A percentile compares a stretch with the other conserved stretches of the same genome.
These are phyloP conservation scores for Zaprionus vittiger DNA, from an alignment of 1,140 invertebrate genomes.

Conservation along the genomic window DNA sequence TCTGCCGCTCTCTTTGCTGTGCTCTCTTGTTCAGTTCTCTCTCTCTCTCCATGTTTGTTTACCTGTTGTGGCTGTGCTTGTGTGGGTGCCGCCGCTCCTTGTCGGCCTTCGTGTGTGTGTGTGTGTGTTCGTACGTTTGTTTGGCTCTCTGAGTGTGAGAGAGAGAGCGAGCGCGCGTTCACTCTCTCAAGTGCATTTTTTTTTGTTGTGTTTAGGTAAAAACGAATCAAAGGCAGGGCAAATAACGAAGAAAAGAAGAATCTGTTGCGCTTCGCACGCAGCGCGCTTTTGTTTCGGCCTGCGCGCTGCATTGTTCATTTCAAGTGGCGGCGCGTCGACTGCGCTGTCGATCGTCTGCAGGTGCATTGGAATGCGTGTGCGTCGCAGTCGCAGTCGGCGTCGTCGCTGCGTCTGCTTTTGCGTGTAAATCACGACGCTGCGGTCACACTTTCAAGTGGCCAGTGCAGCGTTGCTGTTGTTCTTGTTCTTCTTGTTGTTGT, in stretches of 20 bases:
- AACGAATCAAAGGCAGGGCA: slow-evolving; percentile 78
- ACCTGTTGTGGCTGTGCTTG: slow-evolving; percentile 60
- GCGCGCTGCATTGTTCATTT: slow-evolving; percentile 70
- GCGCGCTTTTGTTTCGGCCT: slow-evolving; percentile 51
- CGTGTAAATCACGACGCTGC: slow-evolving; percentile 78
- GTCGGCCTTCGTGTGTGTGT: slow-evolving; percentile 18
- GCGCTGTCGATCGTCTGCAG: slow-evolving; percentile 55
- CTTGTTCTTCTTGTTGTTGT: slow-evolving; percentile 18
- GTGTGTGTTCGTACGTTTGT: slow-evolving; percentile 23
- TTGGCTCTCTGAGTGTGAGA: slow-evolving; percentile 29
- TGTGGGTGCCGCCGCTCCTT: slow-evolving; percentile 42
- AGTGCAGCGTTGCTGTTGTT: slow-evolving; percentile 39
- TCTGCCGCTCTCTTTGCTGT: slow-evolving; percentile 16
- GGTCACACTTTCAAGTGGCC: slow-evolving; percentile 81
- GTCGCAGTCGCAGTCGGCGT: slow-evolving; percentile 29
- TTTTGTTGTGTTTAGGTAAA: slow-evolving; percentile 69
- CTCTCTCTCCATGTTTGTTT: slow-evolving; percentile 70
- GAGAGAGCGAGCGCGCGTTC: slow-evolving; percentile 34
- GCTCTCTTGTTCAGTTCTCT: slow-evolving; percentile 16
- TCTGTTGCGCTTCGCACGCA: slow-evolving; percentile 76
- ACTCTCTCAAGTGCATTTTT: slow-evolving; percentile 79
- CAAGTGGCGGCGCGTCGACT: slow-evolving; percentile 66
- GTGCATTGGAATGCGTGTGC: slow-evolving; percentile 76
- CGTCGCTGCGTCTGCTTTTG: slow-evolving; percentile 56
- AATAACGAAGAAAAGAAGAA: slow-evolving; percentile 80